Base-by-base conservation (phyloP, 1,140 invertebrate species). In the Drosophila lowei region DNA sequence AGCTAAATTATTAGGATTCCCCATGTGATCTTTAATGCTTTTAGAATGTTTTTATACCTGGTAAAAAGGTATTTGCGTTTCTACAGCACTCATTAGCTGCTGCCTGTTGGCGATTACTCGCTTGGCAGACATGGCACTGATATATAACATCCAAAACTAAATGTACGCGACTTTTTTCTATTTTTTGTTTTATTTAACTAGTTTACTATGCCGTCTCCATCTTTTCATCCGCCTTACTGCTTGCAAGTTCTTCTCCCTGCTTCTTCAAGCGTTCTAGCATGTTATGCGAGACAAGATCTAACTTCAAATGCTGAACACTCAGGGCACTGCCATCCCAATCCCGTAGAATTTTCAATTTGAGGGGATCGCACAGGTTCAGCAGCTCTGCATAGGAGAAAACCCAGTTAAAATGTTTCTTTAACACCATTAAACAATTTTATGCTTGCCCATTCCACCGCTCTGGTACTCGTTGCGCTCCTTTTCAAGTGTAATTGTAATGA, bases 401-500 rank as follows among this genome's bases (percentile, higher is more conserved):
- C n/a, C 18, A n/a, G 30, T 28, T 54, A 15, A 53, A 13, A 38
- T 44, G 4, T 2, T 18, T 23, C 6, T 11, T 11, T 11, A 50
- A 0, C 41, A 9, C 1, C 6, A 1, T 6, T 21, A 1, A 13
- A 38, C 5, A 3, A 38, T 38, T 13, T 13, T 11, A 38, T 38
- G 25, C 43, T 63, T 92, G 95, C 94, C 95, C 74, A 96, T 92
- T 55, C 96, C 96, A 89, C 95, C 95, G 0, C 93, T 94, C 50
- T 94, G 91, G 78, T 94, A 96, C 79, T 97, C 96, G 71, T 94
- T 93, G 9, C 58, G 90, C 79, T 97, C 95, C 54, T 92, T 92
- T 75, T 95, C 93, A 65, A 94, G 93, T 0, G 94, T 95, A 75
- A 96, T 94, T 62, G 94, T 94, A 23, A 97, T 94, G 13, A 95